Evolutionary conservation across 2,888 invertebrate species (phyloP).

Genomic region (Zonitis immaculata): DNA sequence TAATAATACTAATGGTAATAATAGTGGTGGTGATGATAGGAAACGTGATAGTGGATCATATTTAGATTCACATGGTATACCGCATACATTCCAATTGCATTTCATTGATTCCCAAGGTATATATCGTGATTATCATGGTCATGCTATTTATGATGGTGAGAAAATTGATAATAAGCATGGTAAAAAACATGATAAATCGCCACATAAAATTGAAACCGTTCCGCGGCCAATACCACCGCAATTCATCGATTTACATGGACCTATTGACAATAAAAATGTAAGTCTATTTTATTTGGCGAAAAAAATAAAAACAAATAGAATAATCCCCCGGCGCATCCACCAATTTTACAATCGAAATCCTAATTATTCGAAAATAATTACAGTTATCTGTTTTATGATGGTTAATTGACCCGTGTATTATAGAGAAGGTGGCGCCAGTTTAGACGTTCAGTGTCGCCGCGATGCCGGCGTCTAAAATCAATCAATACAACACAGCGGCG

Average conservation of each 20-base stretch:
- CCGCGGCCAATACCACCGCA: constrained; percentile 42
- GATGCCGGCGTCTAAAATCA: constrained; percentile 2
- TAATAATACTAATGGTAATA: constrained; percentile 20
- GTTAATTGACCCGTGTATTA: constrained; percentile 2
- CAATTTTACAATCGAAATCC: neutral
- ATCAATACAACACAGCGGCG: constrained; percentile 17
- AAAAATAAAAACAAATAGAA: no score
- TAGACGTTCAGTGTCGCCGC: constrained; percentile 8
- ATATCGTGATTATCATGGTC: constrained; percentile 43
- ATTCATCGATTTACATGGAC: constrained; percentile 43
- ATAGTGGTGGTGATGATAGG: constrained; percentile 21
- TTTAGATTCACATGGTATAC: constrained; percentile 44
- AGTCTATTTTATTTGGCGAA: constrained; percentile 29
- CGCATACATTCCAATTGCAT: constrained; percentile 44
- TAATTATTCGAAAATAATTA: neutral
- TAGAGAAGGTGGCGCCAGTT: constrained; percentile 17
- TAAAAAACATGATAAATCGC: no score
- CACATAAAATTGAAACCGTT: constrained; percentile 29
- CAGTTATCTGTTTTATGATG: constrained; percentile 2
- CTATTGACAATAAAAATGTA: constrained; percentile 45
- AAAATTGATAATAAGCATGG: constrained; percentile 18
- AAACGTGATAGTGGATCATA: constrained; percentile 40
- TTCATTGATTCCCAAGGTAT: constrained; percentile 47
- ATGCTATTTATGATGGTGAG: constrained; percentile 33
- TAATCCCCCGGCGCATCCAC: neutral